Conservation (phyloP, 2,888 invertebrate species). For the Merodon equestris region DNA sequence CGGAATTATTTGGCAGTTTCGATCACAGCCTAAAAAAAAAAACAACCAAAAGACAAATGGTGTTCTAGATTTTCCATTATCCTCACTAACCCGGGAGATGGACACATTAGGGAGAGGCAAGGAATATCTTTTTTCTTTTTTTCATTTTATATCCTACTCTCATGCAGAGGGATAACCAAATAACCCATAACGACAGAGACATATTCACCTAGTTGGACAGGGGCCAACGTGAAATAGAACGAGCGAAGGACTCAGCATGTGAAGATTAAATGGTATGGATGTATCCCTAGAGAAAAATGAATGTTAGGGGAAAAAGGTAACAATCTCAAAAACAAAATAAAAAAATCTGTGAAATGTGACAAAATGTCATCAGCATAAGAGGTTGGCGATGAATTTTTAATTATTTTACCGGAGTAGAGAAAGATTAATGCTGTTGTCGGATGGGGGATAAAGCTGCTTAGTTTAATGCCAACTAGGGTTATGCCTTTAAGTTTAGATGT, state of each 20-base stretch:
- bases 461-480: background rate
- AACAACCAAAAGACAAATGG: conserved; percentile 4
- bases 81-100: conserved; percentile 39
- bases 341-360: no score
- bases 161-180: conserved; percentile 24
- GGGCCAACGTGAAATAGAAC: conserved; percentile 32
- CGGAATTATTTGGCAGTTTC: no score
- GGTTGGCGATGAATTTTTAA: conserved; percentile 51
- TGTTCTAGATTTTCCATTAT: conserved; percentile 58
- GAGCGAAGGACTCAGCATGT: conserved; percentile 7
- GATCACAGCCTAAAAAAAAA: no score
- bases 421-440: background rate
- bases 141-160: conserved; percentile 16
- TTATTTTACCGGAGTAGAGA: conserved; percentile 15
- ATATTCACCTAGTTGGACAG: conserved; percentile 57
- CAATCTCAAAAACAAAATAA: conserved; percentile 14
- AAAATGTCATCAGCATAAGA: conserved; percentile 41
- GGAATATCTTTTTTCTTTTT: conserved; percentile 23
- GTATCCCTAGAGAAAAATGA: background rate
- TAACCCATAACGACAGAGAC: conserved; percentile 25
- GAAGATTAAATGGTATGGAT: conserved; percentile 41
- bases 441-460: conserved; percentile 19
- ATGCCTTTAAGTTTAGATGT: background rate
- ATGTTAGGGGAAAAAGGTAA: background rate
- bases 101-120: conserved; percentile 35